Conservation (phyloP, 2,797 vertebrate genomes). For the Bucorvus abyssinicus region DNA sequence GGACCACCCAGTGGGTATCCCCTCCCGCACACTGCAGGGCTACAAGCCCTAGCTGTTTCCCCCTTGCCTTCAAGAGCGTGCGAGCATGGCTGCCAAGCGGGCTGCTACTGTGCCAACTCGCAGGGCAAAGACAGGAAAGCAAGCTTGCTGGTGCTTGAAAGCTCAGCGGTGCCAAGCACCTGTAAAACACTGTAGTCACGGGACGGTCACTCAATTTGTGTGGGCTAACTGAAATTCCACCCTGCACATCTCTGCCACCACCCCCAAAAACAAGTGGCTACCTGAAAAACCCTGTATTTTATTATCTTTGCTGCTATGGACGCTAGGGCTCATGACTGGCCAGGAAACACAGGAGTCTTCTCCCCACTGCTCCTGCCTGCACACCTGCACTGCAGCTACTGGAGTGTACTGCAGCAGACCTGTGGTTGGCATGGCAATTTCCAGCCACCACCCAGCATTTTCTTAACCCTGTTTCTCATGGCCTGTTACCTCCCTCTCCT, state of each 20-base stretch:
- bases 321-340: rapidly evolving
- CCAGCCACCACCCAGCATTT: neutral
- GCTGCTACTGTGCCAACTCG: rapidly evolving
- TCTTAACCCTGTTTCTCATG: neutral
- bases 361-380: neutral
- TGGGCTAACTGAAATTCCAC: neutral
- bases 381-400: neutral
- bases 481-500: neutral
- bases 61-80: neutral
- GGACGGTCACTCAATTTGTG: neutral
- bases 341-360: neutral
- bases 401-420: neutral
- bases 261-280: neutral
- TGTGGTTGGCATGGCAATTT: neutral
- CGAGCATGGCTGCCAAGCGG: rapidly evolving
- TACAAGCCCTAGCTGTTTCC: neutral
- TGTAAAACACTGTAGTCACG: neutral
- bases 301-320: neutral
- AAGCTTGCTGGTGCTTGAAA: neutral
- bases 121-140: neutral
- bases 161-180: neutral
- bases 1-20: neutral
- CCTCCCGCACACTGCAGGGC: rapidly evolving
- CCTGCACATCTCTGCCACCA: neutral
- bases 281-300: neutral